A percentile compares a stretch with the other conserved stretches of the same genome.
Evolutionary conservation across 2,888 invertebrate genomes (phyloP).

Genomic region (Frankliniella fusca): DNA sequence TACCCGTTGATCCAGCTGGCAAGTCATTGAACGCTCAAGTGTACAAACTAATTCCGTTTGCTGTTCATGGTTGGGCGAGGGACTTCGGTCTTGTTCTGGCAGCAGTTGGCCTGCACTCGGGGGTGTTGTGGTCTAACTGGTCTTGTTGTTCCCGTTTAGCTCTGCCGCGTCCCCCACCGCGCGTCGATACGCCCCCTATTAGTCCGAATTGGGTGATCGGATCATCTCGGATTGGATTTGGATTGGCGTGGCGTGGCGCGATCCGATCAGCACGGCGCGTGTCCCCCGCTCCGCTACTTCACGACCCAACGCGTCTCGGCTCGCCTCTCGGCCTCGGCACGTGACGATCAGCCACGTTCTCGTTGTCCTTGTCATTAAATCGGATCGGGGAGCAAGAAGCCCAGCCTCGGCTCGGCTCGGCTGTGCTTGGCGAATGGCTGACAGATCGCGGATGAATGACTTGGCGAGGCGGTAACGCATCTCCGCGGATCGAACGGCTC

Average conservation of each 20-base stretch:
- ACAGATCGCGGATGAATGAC: too few species aligned
- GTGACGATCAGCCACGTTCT: background rate
- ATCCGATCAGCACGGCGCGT: background rate
- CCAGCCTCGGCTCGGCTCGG: background rate
- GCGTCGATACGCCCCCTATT: conserved; percentile 21
- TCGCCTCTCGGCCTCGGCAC: background rate
- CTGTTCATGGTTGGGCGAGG: background rate
- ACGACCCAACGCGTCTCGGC: background rate
- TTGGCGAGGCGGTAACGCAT: background rate
- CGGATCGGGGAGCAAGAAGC: background rate
- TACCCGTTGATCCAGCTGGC: background rate
- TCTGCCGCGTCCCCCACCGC: conserved; percentile 18
- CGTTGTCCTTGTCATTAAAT: too few species aligned
- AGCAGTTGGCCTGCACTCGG: background rate
- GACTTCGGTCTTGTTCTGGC: background rate
- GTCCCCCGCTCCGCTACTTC: background rate
- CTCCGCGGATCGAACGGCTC: background rate
- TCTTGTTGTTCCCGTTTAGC: conserved; percentile 13
- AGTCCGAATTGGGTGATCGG: background rate
- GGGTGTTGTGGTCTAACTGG: conserved; percentile 1
- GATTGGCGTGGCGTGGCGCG: background rate
- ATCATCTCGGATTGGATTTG: too few species aligned
- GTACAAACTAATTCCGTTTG: too few species aligned
- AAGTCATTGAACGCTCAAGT: background rate
- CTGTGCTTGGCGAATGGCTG: background rate